A percentile compares a stretch with the other conserved stretches of the same genome.
These are phyloP conservation scores for Balearica regulorum DNA, from an alignment of 2,797 vertebrate genomes.

Conservation along the genomic window DNA sequence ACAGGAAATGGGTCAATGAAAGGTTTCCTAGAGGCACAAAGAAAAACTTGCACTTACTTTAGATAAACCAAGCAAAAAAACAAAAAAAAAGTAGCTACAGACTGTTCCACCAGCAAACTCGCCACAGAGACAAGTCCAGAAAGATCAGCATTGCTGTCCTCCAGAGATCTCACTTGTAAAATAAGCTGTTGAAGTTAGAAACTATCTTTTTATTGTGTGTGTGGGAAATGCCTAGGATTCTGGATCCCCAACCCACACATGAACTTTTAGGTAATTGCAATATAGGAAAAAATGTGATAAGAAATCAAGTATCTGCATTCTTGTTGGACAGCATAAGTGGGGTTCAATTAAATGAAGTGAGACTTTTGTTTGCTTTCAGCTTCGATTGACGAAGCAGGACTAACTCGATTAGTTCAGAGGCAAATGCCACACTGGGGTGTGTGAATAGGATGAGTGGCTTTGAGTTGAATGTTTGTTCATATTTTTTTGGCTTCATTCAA, in stretches of 20 bases:
- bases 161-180: background rate
- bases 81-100: background rate
- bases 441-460: background rate
- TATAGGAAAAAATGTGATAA: background rate
- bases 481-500: background rate
- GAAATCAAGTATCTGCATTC: background rate
- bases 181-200: background rate
- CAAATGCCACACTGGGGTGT: background rate
- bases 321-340: background rate
- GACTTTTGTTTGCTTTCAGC: background rate
- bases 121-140: background rate
- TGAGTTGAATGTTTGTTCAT: background rate
- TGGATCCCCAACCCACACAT: background rate
- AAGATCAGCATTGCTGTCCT: background rate
- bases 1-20: constrained; percentile 43
- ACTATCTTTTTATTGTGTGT: background rate
- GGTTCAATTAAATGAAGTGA: background rate
- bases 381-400: background rate
- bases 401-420: background rate
- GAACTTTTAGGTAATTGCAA: background rate
- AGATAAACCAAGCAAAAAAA: background rate
- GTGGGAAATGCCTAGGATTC: background rate
- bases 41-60: constrained; percentile 11
- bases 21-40: constrained; percentile 21
- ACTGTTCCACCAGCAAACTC: background rate